Evolutionary conservation across 2,797 vertebrate genomes (phyloP), one percentile per base, ranked within the genome.

Genomic region (Balearica regulorum): DNA sequence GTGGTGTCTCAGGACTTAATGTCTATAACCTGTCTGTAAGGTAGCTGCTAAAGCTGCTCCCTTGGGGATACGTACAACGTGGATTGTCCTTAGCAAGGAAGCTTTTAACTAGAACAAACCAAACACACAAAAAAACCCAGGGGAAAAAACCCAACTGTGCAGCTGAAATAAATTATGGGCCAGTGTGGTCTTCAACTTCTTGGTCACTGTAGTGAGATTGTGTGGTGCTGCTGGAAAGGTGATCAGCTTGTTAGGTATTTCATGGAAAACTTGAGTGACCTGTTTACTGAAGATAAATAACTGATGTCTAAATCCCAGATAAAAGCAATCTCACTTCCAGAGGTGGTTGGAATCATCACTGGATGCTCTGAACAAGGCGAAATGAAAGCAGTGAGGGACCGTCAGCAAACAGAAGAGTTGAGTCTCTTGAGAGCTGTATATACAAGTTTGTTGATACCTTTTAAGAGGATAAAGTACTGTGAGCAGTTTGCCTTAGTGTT

Each of bases 11-110:
- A 15, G 43, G n/a, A 14, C 12, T 61, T 44, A 1, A 54, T 19
- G 22, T 46, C 33, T 26, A 5, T 24, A 39, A 16, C 8, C 24
- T 72, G 35, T 39, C 1, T 6, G 2, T 4, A 5, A 29, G 41
- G 60, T 14, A 60, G 16, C 14, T 62, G 48, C 41, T 41, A 2
- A 25, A 69, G 35, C 44, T 68, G 13, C 13, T 83, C 31, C 17
- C 16, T 0, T 22, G 66, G 24, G 43, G 13, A 1, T 15, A 1
- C 26, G 16, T 53, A 21, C 43, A 29, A 21, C 6, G 33, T 9
- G 72, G 44, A 11, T 5, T 35, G 8, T 20, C 51, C 48, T 68
- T 16, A 43, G 33, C 73, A 69, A 46, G 18, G 51, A 55, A 65
- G 13, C 6, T 55, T 91, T 43, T 37, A 73, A 25, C 21, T 54